Percentiles rank a stretch among this genome's conserved stretches.
Evolutionary conservation across 1,140 invertebrate genomes (phyloP).

Genomic region (Leptoteleia sp.): DNA sequence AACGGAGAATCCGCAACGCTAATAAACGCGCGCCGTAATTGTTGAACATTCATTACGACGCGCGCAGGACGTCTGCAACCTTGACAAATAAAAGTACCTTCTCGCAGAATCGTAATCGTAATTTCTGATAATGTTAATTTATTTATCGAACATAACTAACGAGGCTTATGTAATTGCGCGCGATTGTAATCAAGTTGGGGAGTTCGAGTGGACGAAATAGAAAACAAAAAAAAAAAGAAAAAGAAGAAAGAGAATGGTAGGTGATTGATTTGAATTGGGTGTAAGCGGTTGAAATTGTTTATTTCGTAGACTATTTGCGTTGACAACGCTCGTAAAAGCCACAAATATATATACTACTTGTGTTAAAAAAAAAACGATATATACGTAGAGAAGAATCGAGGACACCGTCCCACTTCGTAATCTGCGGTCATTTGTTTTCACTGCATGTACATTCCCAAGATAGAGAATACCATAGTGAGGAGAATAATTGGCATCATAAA

Average conservation of each 20-base stretch:
- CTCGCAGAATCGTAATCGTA: constrained; percentile 40
- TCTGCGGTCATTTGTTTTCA: constrained; percentile 59
- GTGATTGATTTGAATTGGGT: constrained; percentile 3
- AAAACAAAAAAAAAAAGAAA: too few relatives aligned
- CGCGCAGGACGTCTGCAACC: constrained; percentile 8
- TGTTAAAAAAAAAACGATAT: constrained; percentile 43
- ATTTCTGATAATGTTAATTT: constrained; percentile 46
- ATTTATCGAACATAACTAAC: constrained; percentile 33
- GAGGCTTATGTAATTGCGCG: too few relatives aligned
- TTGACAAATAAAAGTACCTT: constrained; percentile 48
- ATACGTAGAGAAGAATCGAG: constrained; percentile 44
- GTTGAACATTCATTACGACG: constrained; percentile 22
- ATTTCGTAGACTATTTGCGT: constrained; percentile 9
- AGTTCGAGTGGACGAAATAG: background rate
- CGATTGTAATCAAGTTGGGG: too few relatives aligned
- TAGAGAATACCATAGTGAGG: constrained; percentile 56
- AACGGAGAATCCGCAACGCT: constrained; percentile 1
- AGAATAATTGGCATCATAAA: constrained; percentile 62
- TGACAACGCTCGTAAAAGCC: constrained; percentile 12
- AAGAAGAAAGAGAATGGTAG: too few relatives aligned
- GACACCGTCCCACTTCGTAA: constrained; percentile 53
- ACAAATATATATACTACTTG: constrained; percentile 34
- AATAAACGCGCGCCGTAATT: constrained; percentile 26
- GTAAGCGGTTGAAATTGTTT: constrained; percentile 14
- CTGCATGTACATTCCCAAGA: constrained; percentile 56